These are phyloP conservation scores for Panagrolaimus sp. DNA, from an alignment of 1,140 invertebrate species.

Conservation along the genomic window DNA sequence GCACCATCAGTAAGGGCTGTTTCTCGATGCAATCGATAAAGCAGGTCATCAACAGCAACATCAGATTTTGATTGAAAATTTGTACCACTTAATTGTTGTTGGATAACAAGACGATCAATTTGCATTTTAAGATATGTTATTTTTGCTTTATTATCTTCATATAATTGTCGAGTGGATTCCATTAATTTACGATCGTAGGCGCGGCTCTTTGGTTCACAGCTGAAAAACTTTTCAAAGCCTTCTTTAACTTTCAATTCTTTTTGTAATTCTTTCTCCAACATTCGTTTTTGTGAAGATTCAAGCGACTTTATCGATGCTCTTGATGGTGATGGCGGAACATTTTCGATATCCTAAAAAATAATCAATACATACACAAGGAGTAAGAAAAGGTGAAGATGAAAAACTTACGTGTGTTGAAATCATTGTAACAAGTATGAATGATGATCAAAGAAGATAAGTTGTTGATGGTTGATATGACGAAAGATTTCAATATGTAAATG, in stretches of 20 bases:
- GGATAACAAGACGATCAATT: conserved; percentile 42
- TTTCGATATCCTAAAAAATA: too few relatives aligned
- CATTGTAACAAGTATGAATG: too few relatives aligned
- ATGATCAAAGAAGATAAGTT: too few relatives aligned
- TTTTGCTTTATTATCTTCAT: conserved; percentile 51
- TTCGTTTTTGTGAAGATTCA: too few relatives aligned
- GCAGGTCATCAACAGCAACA: conserved; percentile 85
- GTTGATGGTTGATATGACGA: too few relatives aligned
- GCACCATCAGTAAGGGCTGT: conserved; percentile 93
- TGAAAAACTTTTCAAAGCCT: conserved; percentile 48
- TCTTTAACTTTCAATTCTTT: conserved; percentile 56
- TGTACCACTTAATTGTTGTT: neutral
- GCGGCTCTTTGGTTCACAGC: conserved; percentile 24
- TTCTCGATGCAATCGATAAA: conserved; percentile 88
- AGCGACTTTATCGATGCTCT: too few relatives aligned
- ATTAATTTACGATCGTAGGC: conserved; percentile 32
- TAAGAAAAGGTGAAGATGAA: too few relatives aligned
- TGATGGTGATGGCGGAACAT: too few relatives aligned
- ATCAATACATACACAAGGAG: too few relatives aligned
- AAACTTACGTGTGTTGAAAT: too few relatives aligned
- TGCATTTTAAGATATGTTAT: conserved; percentile 54
- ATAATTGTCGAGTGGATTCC: conserved; percentile 36
- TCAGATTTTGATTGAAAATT: conserved; percentile 63
- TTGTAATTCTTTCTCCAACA: conserved; percentile 44
- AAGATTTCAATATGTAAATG: too few relatives aligned